Base-by-base conservation (phyloP, 1,140 invertebrate species). In the Reticulitermes speratus region DNA sequence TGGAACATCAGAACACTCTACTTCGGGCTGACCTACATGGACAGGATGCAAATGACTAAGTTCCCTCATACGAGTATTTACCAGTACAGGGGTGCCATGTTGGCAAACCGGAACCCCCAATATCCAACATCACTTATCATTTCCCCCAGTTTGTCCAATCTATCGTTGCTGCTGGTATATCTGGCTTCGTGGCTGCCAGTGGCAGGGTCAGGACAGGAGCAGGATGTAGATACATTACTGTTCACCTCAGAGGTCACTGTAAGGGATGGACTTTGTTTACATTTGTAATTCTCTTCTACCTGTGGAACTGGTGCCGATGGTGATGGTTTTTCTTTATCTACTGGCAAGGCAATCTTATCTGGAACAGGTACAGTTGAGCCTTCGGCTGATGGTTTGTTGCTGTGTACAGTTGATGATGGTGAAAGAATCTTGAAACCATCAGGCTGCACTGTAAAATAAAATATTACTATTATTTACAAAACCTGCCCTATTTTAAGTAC, bases 381-480 rank as follows among this genome's bases (percentile, higher is more conserved):
- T 30, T 75, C n/a, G 2, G 65, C 14, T 75, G 65, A 75, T 3
- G 65, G n/a, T 30, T 75, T 75, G n/a, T 25, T 25, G n/a, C 65
- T 75, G n/a, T 75, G 25, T 75, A 75, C 65, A 75, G 65, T 11
- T 75, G 65, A 2, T 75, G 65, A 30, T 75, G 65, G 0, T 23
- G 59, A 65, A n/a, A 75, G 65, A 30, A 75, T 30, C 65, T 30
- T 75, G 65, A 75, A 75, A 25, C 65, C 25, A 25, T 75, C 65
- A 30, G 65, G 65, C 65, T 75, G 30, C 65, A 75, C 65, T 75
- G 65, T 75, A 75, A 75, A 75, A 75, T 30, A n/a, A 75, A 75
- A 75, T 25, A 16, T 8, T 19, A 59, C 55, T 65, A 65, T 75
- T 75, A 14, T 16, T 75, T 30, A 75, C 25, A 8, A 30, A 75